Evolutionary conservation across 2,888 invertebrate genomes (phyloP), one percentile per base, ranked within the genome.

Genomic region (Stenodema calcarata): DNA sequence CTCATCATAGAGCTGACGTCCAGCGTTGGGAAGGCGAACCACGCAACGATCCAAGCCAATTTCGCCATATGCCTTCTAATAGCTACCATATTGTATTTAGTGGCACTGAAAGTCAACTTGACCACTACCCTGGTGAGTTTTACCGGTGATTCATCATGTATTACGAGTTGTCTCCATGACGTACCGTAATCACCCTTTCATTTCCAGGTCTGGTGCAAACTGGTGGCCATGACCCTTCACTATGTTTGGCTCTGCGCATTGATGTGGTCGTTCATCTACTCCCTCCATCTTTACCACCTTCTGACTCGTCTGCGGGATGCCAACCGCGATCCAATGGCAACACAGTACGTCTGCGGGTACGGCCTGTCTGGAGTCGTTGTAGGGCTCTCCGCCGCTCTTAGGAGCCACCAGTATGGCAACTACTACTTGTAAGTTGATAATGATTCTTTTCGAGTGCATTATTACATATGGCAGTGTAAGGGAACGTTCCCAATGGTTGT

Each of bases 251-350:
- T 98, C 90, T 94, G 95, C 41, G 95, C 97, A 16, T 96, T 98
- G 90, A 95, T 95, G 27, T 99, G 99, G 99, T 94, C 96, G 90
- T 94, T 98, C 89, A 96, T 98, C 84, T 98, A 98, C 91, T 96
- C 97, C 42, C 94, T 98, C 89, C 98, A 99, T 92, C 92, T 98
- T 87, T 97, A 98, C 90, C 94, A 99, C 75, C 96, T 98, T 95
- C 92, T 99, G 89, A 97, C 98, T 1, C 98, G 98, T 92, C 95
- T 98, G 93, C 93, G 98, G 3, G 98, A 98, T 91, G 97, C 99
- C 78, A 98, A 99, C 92, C 97, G 98, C 91, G 98, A 97, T 4
- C 96, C 96, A 47, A 96, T 98, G 95, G 93, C 94, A 87, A 97
- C 98, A 91, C 98, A 97, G 91, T 96, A 97, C 89, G 95, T 96